A percentile compares a stretch with the other conserved stretches of the same genome.
Evolutionary conservation across 2,113 vertebrate species (phyloP).

Genomic region (Fulica atra): DNA sequence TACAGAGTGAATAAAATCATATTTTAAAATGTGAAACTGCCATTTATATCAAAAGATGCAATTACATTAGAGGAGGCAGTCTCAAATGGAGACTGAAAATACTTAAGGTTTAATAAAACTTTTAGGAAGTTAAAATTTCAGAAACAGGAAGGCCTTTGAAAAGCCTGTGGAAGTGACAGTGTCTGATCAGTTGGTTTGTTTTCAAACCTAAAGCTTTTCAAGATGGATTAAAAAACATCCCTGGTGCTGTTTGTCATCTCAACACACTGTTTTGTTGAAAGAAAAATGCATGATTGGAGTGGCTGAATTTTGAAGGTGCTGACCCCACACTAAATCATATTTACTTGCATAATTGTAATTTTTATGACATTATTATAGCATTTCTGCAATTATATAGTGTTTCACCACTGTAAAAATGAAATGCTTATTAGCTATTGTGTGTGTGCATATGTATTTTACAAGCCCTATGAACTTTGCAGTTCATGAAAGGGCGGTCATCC

Average conservation of each 20-base stretch:
- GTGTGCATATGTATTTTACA: background rate
- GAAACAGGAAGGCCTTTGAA: background rate
- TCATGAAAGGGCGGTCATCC: background rate
- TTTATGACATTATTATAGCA: background rate
- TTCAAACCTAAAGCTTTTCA: background rate
- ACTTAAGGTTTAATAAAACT: background rate
- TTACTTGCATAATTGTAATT: background rate
- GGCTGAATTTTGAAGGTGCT: background rate
- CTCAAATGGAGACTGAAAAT: background rate
- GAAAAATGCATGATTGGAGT: background rate
- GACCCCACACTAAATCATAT: background rate
- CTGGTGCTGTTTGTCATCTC: background rate
- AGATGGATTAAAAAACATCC: background rate
- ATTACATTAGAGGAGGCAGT: background rate
- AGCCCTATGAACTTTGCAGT: background rate
- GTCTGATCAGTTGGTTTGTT: background rate
- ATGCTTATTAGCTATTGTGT: background rate
- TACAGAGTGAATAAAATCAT: background rate
- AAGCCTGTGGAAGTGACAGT: background rate
- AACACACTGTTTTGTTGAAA: background rate
- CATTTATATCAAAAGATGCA: background rate
- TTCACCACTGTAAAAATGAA: background rate
- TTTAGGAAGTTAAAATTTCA: background rate
- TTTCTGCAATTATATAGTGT: background rate
- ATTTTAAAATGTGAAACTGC: conserved; percentile 34